Conservation (phyloP, 53 echinoderm and acorn worm species). For the Echinometra lucunter region DNA sequence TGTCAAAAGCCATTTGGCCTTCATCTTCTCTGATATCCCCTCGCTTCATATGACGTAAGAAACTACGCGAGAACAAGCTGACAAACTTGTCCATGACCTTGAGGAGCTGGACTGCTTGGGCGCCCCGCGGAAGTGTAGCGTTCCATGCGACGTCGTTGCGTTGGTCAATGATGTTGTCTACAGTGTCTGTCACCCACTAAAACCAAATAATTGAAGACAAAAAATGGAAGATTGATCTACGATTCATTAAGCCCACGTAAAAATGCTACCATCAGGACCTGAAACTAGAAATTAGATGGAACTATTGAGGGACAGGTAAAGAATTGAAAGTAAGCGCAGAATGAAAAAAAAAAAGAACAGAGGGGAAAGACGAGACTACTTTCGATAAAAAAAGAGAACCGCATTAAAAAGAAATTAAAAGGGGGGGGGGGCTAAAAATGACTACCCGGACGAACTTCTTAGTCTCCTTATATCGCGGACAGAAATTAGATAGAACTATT, state of each 20-base stretch:
- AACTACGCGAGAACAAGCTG: slow-evolving; percentile 77
- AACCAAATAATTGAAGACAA: neutral
- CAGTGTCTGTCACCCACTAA: slow-evolving; percentile 55
- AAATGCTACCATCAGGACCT: too few species aligned
- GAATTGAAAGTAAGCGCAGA: too few species aligned
- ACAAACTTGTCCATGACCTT: slow-evolving; percentile 77
- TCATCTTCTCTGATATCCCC: slow-evolving; percentile 49
- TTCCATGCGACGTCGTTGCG: slow-evolving; percentile 83
- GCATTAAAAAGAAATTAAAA: too few species aligned
- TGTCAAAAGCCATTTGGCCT: slow-evolving; percentile 33
- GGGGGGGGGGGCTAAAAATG: too few species aligned
- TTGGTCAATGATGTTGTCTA: slow-evolving; percentile 46
- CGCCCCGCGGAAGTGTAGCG: slow-evolving; percentile 86
- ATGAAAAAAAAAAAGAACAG: too few species aligned
- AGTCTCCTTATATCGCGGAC: slow-evolving; percentile 44
- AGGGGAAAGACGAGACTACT: too few species aligned
- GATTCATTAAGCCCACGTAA: too few species aligned
- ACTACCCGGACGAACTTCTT: slow-evolving; percentile 65
- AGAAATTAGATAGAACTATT: too few species aligned
- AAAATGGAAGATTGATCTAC: too few species aligned
- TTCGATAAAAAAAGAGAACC: too few species aligned
- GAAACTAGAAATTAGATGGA: too few species aligned
- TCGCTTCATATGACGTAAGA: slow-evolving; percentile 71
- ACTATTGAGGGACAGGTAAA: too few species aligned
- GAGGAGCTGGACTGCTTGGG: slow-evolving; percentile 81